These are phyloP conservation scores for Drosophila parabipectinata DNA, from an alignment of 1,140 invertebrate species.

Conservation along the genomic window DNA sequence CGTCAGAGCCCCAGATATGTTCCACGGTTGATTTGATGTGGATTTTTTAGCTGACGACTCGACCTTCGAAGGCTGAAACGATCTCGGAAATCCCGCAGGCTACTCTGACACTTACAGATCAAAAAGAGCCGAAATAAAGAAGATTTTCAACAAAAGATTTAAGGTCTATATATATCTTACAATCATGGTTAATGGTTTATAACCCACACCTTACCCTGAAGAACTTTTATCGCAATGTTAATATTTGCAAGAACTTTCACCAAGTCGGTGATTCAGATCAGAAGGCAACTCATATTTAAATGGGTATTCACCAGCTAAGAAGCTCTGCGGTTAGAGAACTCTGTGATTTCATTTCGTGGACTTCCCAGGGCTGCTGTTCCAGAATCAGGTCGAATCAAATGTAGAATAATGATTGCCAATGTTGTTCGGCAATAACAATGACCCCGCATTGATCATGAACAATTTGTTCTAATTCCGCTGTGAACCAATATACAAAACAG, in stretches of 20 bases:
- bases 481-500: constrained; percentile 44
- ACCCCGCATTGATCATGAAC: constrained; percentile 63
- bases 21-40: constrained; percentile 45
- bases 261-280: constrained; percentile 41
- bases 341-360: constrained; percentile 28
- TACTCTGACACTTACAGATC: not conserved
- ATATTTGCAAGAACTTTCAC: constrained; percentile 58
- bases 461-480: constrained; percentile 76
- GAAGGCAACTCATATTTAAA: constrained; percentile 46
- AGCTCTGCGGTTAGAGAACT: constrained; percentile 60
- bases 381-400: constrained; percentile 38
- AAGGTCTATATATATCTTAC: not conserved
- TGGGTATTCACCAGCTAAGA: constrained; percentile 34
- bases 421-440: constrained; percentile 36
- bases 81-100: constrained; percentile 26
- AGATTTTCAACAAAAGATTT: constrained; percentile 5
- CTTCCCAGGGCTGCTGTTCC: constrained; percentile 34
- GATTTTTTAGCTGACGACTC: constrained; percentile 33
- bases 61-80: constrained; percentile 23
- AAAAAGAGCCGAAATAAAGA: not conserved
- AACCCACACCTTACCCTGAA: not conserved
- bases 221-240: constrained; percentile 34
- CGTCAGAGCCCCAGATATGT: constrained; percentile 47
- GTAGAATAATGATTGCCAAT: constrained; percentile 15
- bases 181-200: too few species aligned